These are phyloP conservation scores for Plutomurus gul DNA, from an alignment of 1,140 invertebrate species.

Conservation along the genomic window DNA sequence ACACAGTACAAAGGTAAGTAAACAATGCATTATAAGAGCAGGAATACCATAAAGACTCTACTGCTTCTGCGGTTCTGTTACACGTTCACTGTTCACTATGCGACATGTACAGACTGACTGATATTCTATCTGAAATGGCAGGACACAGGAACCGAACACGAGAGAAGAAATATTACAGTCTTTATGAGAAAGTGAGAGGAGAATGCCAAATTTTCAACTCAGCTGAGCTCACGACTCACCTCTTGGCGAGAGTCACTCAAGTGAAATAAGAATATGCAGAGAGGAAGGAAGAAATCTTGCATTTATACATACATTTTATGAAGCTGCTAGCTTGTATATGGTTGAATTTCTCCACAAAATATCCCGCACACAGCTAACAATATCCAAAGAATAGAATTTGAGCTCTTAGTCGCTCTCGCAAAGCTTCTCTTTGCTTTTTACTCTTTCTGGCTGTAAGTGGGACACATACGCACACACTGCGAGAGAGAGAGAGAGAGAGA, in stretches of 20 bases:
- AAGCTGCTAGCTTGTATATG: background rate
- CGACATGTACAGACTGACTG: too few species aligned
- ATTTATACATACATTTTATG: slow-evolving; percentile 8
- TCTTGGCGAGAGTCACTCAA: slow-evolving; percentile 18
- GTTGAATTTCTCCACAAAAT: background rate
- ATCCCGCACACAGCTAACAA: background rate
- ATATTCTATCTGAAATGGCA: too few species aligned
- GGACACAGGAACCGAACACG: background rate
- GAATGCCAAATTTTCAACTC: slow-evolving; percentile 22
- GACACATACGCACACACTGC: background rate
- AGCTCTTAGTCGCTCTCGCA: background rate
- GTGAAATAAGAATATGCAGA: slow-evolving; percentile 24
- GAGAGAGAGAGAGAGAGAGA: too few species aligned
- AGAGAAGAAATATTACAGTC: background rate
- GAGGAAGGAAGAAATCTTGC: slow-evolving; percentile 23
- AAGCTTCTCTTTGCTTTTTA: background rate
- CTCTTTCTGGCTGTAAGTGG: background rate
- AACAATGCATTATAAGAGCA: too few species aligned
- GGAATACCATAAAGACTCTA: too few species aligned
- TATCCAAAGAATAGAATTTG: background rate
- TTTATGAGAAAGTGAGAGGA: background rate
- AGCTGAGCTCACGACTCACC: slow-evolving; percentile 13
- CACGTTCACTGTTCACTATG: too few species aligned
- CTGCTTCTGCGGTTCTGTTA: too few species aligned
- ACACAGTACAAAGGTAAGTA: too few species aligned